Evolutionary conservation across 2,888 invertebrate species (phyloP), one percentile per base, ranked within the genome.

Genomic region (Ennomos erosarius): DNA sequence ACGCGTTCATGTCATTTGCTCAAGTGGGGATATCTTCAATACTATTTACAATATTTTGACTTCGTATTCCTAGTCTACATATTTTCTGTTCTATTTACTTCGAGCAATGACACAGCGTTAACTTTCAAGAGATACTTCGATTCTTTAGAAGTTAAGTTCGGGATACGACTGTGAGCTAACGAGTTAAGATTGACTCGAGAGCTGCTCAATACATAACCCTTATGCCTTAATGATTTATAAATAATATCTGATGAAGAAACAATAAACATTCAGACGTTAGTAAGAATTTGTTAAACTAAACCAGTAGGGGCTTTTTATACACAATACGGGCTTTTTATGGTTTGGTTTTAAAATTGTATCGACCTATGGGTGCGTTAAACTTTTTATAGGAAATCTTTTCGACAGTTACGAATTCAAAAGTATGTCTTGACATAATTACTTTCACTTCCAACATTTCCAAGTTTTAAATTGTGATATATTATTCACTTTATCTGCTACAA

Each of bases 41-140:
- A 12, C 9, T n/a, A 35, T n/a, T 44, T 26, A 10, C 6, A 26
- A 12, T 42, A 16, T 42, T 13, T 42, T 16, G 1, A 10, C 43
- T 26, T 4, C 11, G n/a, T 1, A 33, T 34, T 34, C 1, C 12
- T 12, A 5, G 12, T 50, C 50, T n/a, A 38, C 47, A 49, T 16
- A 46, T 33, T 61, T 66, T 71, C 72, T 82, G 77, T 85, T 79
- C 83, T 66, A 71, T 72, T 76, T 73, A 73, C 75, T 65, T 71
- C 75, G 79, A 81, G 82, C 85, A 86, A 88, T 91, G 91, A 91
- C 90, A 85, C 86, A 88, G 90, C 91, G 81, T 76, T 86, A 82
- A 85, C 80, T 84, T 75, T 87, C 77, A 83, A 90, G 88, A 86
- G 89, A 88, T 90, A 87, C 90, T 90, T 87, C 78, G 82, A 84